Base-by-base conservation (phyloP, 2,113 vertebrate species). In the Cyanistes caeruleus region DNA sequence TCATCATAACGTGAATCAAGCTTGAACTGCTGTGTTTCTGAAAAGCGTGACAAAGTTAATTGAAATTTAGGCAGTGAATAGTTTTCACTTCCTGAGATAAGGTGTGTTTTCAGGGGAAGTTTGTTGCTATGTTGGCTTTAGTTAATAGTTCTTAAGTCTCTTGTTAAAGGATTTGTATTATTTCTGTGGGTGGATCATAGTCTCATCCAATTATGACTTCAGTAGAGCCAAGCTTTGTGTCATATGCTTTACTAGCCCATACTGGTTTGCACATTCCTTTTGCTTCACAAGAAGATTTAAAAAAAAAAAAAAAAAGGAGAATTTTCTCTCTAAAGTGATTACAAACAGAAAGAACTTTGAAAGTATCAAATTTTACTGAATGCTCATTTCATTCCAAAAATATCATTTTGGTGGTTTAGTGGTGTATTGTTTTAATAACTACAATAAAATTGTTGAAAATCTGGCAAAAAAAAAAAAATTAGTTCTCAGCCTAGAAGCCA, bases 91-190 rank as follows among this genome's bases (percentile, higher is more conserved):
- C 97, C 94, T 95, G 91, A 95, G 91, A 96, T 96, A 96, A 96
- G 86, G 90, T 93, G 85, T 96, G 95, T 91, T 97, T 97, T 92
- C 94, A 73, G 82, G 89, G 83, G 79, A 96, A 96, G 84, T 96
- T 96, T 96, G 96, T 79, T 95, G 90, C 91, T 97, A 96, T 93
- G 85, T 93, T 95, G 93, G 94, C 96, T 97, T 93, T 90, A 75
- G 83, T 95, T 97, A 96, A 92, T 91, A 94, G 92, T 97, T 96
- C 86, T 93, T 94, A 96, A 95, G 60, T 90, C 84, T 97, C 96
- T 97, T 96, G 97, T 95, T 97, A 97, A 96, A 98, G 85, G 92
- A 94, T 97, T 95, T 97, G 93, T 97, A 95, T 95, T 96, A 93
- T 96, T 97, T 97, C 93, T 95, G 88, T 97, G 95, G 97, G 93